Conservation (phyloP, 1,140 invertebrate species). For the Saccostrea glomerata region DNA sequence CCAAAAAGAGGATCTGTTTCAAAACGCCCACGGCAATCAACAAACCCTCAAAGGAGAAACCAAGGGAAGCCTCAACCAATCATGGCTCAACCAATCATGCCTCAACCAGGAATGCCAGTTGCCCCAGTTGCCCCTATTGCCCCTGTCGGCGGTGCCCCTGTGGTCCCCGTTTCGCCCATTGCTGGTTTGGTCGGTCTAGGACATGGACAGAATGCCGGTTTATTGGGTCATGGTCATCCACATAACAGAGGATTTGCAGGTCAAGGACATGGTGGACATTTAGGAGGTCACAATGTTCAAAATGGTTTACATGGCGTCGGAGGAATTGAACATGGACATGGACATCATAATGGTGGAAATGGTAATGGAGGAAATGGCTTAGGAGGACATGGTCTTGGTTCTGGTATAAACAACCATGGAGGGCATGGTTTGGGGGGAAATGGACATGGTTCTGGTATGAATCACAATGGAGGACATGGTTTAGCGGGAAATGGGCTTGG, state of each 20-base stretch:
- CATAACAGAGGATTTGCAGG: background rate
- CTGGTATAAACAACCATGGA: background rate
- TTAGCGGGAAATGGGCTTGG: too few relatives aligned
- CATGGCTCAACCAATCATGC: too few relatives aligned
- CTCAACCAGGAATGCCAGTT: too few relatives aligned
- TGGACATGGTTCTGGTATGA: background rate
- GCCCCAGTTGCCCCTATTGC: too few relatives aligned
- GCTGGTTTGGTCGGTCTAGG: background rate
- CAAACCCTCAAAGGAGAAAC: too few relatives aligned
- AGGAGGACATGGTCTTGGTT: background rate
- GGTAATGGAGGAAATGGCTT: too few relatives aligned
- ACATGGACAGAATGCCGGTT: background rate
- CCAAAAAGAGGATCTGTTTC: background rate
- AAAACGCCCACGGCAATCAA: too few relatives aligned
- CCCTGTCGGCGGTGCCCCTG: too few relatives aligned
- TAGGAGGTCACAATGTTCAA: background rate
- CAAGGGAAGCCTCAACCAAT: too few relatives aligned
- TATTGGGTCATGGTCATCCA: background rate
- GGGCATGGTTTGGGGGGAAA: background rate
- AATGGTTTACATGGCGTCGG: too few relatives aligned
- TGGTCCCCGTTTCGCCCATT: too few relatives aligned
- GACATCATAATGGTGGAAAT: background rate
- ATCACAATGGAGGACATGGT: background rate
- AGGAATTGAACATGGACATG: background rate
- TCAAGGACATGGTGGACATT: slow-evolving; percentile 20